Conservation (phyloP, 1,140 invertebrate species). For the Drosophila pectinifera region DNA sequence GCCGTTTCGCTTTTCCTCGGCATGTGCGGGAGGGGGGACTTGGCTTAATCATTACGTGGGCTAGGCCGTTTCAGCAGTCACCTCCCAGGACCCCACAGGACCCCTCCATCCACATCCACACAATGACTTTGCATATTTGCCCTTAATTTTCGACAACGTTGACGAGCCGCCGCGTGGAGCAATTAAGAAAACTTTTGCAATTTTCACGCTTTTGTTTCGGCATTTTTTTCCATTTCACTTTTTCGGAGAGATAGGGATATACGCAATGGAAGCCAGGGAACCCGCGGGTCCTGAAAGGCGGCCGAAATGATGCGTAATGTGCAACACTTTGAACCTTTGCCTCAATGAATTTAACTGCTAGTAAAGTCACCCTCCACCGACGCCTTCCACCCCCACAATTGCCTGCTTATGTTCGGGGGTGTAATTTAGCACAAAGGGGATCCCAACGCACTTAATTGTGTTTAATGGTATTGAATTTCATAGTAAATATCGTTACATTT, state of each 20-base stretch:
- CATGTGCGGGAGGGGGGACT: slow-evolving; percentile 17
- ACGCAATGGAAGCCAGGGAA: neutral
- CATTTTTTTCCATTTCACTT: slow-evolving; percentile 33
- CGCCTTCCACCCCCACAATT: slow-evolving; percentile 43
- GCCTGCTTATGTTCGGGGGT: slow-evolving; percentile 46
- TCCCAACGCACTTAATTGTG: slow-evolving; percentile 64
- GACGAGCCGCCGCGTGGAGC: slow-evolving; percentile 54
- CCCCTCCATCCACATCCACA: slow-evolving; percentile 15
- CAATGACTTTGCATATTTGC: slow-evolving; percentile 81
- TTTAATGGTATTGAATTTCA: slow-evolving; percentile 77
- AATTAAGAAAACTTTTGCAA: slow-evolving; percentile 83
- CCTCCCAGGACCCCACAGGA: neutral
- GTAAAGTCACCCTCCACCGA: neutral
- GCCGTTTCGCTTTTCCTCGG: neutral
- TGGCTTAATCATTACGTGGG: slow-evolving; percentile 69
- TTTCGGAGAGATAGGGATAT: slow-evolving; percentile 12
- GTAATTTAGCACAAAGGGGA: slow-evolving; percentile 17
- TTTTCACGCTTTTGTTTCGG: slow-evolving; percentile 77
- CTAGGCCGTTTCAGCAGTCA: slow-evolving; percentile 15
- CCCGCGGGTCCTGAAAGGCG: slow-evolving; percentile 18
- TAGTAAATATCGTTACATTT: slow-evolving; percentile 69
- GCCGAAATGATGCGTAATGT: slow-evolving; percentile 74
- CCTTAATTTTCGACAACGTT: slow-evolving; percentile 72
- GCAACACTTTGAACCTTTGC: slow-evolving; percentile 75
- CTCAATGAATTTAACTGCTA: slow-evolving; percentile 64